Percentiles rank a stretch among this genome's conserved stretches.
These are phyloP conservation scores for Salticus scenicus DNA, from an alignment of 2,888 invertebrate species.

Conservation along the genomic window DNA sequence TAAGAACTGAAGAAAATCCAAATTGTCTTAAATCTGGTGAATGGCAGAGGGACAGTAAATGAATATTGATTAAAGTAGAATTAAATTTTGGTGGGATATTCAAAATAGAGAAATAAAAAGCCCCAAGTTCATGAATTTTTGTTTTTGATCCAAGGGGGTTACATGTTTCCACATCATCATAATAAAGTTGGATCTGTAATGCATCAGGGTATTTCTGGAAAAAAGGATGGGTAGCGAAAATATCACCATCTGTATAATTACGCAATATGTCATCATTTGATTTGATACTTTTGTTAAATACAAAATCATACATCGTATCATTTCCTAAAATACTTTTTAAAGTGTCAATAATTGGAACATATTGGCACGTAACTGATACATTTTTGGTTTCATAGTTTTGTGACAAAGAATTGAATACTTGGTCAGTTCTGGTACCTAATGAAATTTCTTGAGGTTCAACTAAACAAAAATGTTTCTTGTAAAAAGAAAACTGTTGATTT, in stretches of 20 bases:
- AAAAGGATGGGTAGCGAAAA: not conserved
- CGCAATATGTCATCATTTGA: not conserved
- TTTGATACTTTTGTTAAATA: not conserved
- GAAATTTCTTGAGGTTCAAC: not conserved
- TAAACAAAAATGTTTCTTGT: not conserved
- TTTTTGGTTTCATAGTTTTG: not conserved
- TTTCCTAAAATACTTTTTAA: not conserved
- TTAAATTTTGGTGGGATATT: not conserved
- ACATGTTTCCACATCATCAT: not conserved
- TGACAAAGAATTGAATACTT: not conserved
- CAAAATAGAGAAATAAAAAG: not conserved
- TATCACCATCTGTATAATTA: not conserved
- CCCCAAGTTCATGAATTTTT: not conserved
- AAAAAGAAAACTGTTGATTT: not conserved
- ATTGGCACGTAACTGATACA: not conserved
- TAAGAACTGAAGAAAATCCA: not conserved
- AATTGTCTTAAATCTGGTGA: not conserved
- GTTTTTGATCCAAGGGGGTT: conserved; percentile 6
- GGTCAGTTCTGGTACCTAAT: not conserved
- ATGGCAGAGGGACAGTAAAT: not conserved
- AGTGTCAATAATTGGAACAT: not conserved
- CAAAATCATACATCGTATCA: not conserved
- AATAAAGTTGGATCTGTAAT: not conserved
- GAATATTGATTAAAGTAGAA: not conserved
- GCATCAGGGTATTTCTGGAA: not conserved